Evolutionary conservation across 53 echinoderm and acorn worm species (phyloP).

Genomic region (Apostichopus leukothele): DNA sequence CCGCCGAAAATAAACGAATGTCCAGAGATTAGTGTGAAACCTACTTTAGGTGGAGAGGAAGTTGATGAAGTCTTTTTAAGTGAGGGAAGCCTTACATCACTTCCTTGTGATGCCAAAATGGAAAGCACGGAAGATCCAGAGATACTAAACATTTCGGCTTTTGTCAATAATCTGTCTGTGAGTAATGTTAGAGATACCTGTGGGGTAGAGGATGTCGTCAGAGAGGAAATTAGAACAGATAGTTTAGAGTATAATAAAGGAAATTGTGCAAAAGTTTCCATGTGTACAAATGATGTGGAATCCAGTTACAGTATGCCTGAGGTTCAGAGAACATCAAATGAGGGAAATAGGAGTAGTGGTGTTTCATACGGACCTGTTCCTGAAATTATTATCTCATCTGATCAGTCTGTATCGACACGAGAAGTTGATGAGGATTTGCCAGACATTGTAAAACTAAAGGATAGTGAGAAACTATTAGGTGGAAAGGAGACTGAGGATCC

Average conservation of each 20-base stretch:
- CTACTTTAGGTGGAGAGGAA: no score
- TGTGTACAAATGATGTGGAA: not conserved
- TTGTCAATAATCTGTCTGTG: not conserved
- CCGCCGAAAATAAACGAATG: no score
- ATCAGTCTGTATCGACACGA: not conserved
- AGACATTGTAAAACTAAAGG: not conserved
- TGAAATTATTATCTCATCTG: slow-evolving; percentile 12
- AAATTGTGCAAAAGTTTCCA: not conserved
- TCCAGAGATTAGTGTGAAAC: no score
- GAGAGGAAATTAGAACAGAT: not conserved
- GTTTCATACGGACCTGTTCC: not conserved
- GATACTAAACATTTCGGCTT: not conserved
- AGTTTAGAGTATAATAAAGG: not conserved
- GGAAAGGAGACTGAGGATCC: not conserved
- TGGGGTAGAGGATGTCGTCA: not conserved
- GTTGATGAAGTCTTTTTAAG: not conserved
- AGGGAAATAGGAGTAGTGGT: no score
- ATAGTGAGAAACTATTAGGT: not conserved
- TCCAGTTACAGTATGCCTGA: not conserved
- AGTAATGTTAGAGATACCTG: not conserved
- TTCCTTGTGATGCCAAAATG: not conserved
- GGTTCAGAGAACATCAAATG: not conserved
- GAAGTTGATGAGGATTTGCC: not conserved
- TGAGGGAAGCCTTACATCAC: not conserved
- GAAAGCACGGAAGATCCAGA: not conserved